These are phyloP conservation scores for Perdix hodgsoniae DNA, from an alignment of 2,797 vertebrate species.

Conservation along the genomic window DNA sequence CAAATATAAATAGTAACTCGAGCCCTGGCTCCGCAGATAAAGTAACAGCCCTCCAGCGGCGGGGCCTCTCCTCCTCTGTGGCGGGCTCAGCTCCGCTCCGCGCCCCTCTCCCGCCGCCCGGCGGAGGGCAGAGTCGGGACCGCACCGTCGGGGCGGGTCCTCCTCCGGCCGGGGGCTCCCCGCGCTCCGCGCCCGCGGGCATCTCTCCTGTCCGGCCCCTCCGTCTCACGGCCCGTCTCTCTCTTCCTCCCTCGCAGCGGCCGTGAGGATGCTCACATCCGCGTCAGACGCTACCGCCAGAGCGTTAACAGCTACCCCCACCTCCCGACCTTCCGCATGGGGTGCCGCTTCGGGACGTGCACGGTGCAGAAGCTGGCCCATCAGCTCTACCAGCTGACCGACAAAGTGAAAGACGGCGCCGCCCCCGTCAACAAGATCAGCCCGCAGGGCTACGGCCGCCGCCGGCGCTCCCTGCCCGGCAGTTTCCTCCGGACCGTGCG, in stretches of 20 bases:
- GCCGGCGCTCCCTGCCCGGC: constrained; percentile 84
- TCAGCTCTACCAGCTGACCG: constrained; percentile 88
- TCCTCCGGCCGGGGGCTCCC: background rate
- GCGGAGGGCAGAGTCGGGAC: background rate
- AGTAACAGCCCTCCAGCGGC: background rate
- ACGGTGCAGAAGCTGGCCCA: constrained; percentile 90
- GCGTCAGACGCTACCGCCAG: constrained; percentile 87
- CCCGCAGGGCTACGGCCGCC: constrained; percentile 91
- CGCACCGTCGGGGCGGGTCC: background rate
- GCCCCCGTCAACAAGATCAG: constrained; percentile 90
- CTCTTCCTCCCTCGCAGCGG: constrained; percentile 52
- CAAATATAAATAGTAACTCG: constrained; percentile 46
- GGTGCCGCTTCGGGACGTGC: constrained; percentile 89
- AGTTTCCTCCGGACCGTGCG: background rate
- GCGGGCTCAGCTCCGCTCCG: background rate
- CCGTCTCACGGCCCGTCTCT: constrained; percentile 26
- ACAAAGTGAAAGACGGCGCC: constrained; percentile 83
- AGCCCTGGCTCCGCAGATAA: background rate
- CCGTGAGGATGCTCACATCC: constrained; percentile 77
- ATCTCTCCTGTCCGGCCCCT: background rate
- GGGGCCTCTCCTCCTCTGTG: background rate
- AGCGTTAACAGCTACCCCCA: constrained; percentile 79
- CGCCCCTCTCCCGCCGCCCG: background rate
- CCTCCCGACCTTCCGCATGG: constrained; percentile 74
- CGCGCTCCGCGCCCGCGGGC: background rate